These are phyloP conservation scores for Euplagia quadripunctaria DNA, from an alignment of 2,888 invertebrate species.

Conservation along the genomic window DNA sequence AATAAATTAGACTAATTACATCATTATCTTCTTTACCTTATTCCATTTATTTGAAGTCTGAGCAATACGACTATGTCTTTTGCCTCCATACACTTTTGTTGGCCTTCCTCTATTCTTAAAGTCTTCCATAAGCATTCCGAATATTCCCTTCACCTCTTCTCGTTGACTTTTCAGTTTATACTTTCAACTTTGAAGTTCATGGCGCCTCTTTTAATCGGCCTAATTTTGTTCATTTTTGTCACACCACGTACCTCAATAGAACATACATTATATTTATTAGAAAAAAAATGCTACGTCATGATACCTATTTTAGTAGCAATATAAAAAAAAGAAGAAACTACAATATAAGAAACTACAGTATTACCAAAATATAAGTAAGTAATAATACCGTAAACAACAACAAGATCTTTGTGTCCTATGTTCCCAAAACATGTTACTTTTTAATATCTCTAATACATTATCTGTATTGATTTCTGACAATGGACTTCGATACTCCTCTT, in stretches of 20 bases:
- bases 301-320: background rate
- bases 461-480: conserved; percentile 79
- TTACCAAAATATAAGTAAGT: background rate
- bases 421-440: conserved; percentile 66
- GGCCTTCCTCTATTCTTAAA: no score
- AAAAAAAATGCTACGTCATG: background rate
- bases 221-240: background rate
- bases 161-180: no score
- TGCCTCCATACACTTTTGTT: no score
- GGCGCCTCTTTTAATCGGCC: no score
- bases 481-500: conserved; percentile 69
- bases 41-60: background rate
- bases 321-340: no score
- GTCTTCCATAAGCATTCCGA: no score
- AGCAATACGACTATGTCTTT: background rate
- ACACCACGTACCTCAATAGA: background rate
- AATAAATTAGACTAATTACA: background rate
- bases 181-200: no score
- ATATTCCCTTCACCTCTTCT: no score
- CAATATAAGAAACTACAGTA: background rate
- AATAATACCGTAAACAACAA: conserved; percentile 38
- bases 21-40: background rate
- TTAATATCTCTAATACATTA: conserved; percentile 84
- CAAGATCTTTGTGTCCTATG: conserved; percentile 63
- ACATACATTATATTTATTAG: background rate